Evolutionary conservation across 64 coral and sea anemone species (phyloP).

Genomic region (Actinia tenebrosa): DNA sequence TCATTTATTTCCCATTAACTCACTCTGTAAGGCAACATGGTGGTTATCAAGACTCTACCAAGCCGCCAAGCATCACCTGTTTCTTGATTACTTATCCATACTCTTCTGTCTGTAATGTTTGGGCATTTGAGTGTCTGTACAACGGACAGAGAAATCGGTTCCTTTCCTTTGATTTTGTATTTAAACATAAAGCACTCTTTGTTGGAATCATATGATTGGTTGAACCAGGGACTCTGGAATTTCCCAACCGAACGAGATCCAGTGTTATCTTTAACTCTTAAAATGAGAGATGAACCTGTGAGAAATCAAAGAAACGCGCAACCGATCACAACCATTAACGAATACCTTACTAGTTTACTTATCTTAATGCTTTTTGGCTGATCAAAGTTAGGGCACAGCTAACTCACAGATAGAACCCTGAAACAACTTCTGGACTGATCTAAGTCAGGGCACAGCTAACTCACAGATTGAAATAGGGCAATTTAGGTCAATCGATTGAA

Average conservation of each 20-base stretch:
- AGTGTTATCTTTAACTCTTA: neutral
- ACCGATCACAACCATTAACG: too few relatives aligned
- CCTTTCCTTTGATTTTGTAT: neutral
- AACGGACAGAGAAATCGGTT: neutral
- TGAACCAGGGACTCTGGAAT: slow-evolving; percentile 13
- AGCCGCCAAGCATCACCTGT: neutral
- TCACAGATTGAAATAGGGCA: too few relatives aligned
- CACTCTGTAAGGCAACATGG: neutral
- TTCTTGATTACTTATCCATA: neutral
- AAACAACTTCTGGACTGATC: too few relatives aligned
- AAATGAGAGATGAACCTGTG: neutral
- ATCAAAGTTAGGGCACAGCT: too few relatives aligned
- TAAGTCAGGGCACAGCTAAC: too few relatives aligned
- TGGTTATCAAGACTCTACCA: slow-evolving; percentile 6
- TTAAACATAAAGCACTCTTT: slow-evolving; percentile 5
- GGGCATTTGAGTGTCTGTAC: neutral
- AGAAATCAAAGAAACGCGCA: neutral
- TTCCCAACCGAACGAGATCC: neutral
- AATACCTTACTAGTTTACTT: too few relatives aligned
- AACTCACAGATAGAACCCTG: too few relatives aligned
- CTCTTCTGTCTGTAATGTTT: neutral
- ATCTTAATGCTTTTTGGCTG: too few relatives aligned
- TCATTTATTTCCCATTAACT: neutral
- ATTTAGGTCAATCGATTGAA: too few relatives aligned
- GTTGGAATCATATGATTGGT: neutral